phyloP scores from a whole-genome alignment of 2,797 vertebrate genomes.

The Enteromius thamalakanensis region DNA sequence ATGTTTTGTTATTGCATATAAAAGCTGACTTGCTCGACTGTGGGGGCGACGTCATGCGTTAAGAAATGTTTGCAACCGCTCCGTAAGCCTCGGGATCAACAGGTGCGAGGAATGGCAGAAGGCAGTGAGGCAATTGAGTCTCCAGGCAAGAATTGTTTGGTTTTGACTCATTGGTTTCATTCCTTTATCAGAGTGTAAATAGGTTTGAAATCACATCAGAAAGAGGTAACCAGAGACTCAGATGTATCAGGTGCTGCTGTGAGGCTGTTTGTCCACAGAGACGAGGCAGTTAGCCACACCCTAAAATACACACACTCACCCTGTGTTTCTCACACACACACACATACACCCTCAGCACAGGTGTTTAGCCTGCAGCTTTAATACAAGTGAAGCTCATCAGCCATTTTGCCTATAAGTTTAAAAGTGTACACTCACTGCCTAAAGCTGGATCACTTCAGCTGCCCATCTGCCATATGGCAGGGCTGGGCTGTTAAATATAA shows the following conservation, averaged over 20 bases:
- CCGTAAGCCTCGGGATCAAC: conserved; percentile 44
- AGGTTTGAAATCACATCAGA: conserved; percentile 50
- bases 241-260: conserved; percentile 57
- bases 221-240: conserved; percentile 49
- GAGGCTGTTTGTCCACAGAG: conserved; percentile 44
- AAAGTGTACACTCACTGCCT: conserved; percentile 48
- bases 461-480: conserved; percentile 46
- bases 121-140: conserved; percentile 44
- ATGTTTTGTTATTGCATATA: conserved; percentile 30
- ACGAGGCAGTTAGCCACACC: conserved; percentile 43
- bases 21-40: conserved; percentile 8
- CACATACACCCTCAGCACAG: conserved; percentile 56
- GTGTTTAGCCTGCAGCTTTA: conserved; percentile 64
- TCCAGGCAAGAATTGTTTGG: conserved; percentile 44
- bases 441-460: conserved; percentile 46
- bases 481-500: conserved; percentile 46
- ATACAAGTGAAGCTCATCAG: conserved; percentile 61
- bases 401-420: conserved; percentile 51
- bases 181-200: conserved; percentile 51
- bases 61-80: conserved; percentile 25
- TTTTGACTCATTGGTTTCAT: conserved; percentile 58
- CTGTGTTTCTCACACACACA: conserved; percentile 38
- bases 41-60: conserved; percentile 28
- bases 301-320: conserved; percentile 41
- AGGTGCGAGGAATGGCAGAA: conserved; percentile 41